Evolutionary conservation across 2,113 vertebrate species (phyloP).

Genomic region (Mustela lutreola): DNA sequence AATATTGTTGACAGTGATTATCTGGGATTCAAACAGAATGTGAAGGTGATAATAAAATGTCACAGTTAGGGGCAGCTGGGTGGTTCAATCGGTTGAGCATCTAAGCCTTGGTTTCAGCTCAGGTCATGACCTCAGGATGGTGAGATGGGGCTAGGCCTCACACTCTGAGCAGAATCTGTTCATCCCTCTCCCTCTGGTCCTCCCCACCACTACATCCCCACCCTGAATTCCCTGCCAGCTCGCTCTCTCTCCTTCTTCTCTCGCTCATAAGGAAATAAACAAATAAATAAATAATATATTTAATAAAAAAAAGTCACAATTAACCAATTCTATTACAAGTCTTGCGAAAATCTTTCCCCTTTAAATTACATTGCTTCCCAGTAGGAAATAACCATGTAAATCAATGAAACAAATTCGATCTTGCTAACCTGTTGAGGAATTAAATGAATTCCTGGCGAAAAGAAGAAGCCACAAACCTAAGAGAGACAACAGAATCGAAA

Average conservation of each 20-base stretch:
- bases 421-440: constrained; percentile 4
- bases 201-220: background rate
- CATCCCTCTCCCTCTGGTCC: background rate
- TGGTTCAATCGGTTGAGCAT: background rate
- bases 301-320: background rate
- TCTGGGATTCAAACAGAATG: background rate
- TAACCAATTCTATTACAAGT: constrained; percentile 3
- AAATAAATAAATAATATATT: background rate
- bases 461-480: background rate
- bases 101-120: background rate
- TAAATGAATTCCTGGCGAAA: constrained; percentile 26
- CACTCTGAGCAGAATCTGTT: background rate
- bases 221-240: background rate
- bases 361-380: background rate
- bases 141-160: background rate
- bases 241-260: background rate
- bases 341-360: background rate
- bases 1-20: background rate
- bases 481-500: background rate
- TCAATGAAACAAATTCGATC: constrained; percentile 11
- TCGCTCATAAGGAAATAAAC: background rate
- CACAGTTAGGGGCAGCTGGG: background rate
- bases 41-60: constrained; percentile 15
- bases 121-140: background rate
- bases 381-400: constrained; percentile 22